These are phyloP conservation scores for Penelope pileata DNA, from an alignment of 2,113 vertebrate species.

Conservation along the genomic window DNA sequence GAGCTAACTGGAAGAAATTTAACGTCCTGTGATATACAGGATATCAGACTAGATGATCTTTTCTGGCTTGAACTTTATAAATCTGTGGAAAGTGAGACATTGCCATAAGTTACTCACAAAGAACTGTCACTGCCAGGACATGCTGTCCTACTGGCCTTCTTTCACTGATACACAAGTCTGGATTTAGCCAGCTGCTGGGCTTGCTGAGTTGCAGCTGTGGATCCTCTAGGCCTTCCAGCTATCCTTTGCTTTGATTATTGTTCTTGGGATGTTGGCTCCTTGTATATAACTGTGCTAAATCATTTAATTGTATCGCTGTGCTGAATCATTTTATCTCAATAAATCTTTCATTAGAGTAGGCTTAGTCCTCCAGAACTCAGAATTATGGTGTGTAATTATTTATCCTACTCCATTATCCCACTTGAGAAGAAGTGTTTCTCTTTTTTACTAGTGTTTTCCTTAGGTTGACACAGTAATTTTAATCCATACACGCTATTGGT, in stretches of 20 bases:
- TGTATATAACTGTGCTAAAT: constrained; percentile 30
- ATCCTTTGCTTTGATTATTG: constrained; percentile 16
- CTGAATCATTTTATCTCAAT: constrained; percentile 16
- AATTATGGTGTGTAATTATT: neutral
- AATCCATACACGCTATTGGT: neutral
- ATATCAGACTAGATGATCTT: constrained; percentile 14
- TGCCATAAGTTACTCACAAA: constrained; percentile 38
- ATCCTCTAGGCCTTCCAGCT: neutral
- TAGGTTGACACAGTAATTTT: neutral
- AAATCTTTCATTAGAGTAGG: neutral
- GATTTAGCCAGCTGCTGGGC: neutral
- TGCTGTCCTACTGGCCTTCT: constrained; percentile 42
- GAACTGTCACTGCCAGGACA: constrained; percentile 30
- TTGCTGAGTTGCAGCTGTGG: constrained; percentile 8
- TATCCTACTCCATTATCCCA: neutral
- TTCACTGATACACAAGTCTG: constrained; percentile 18
- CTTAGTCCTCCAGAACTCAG: neutral
- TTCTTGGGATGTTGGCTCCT: neutral
- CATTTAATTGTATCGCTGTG: constrained; percentile 1
- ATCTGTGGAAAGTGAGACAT: constrained; percentile 26
- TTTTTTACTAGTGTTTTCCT: constrained; percentile 2
- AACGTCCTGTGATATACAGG: constrained; percentile 16
- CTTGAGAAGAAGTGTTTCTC: neutral
- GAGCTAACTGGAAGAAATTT: constrained; percentile 51
- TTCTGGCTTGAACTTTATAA: constrained; percentile 47